A percentile compares a stretch with the other conserved stretches of the same genome.
Conservation (phyloP, 2,113 vertebrate genomes). For the Odontesthes bonariensis region DNA sequence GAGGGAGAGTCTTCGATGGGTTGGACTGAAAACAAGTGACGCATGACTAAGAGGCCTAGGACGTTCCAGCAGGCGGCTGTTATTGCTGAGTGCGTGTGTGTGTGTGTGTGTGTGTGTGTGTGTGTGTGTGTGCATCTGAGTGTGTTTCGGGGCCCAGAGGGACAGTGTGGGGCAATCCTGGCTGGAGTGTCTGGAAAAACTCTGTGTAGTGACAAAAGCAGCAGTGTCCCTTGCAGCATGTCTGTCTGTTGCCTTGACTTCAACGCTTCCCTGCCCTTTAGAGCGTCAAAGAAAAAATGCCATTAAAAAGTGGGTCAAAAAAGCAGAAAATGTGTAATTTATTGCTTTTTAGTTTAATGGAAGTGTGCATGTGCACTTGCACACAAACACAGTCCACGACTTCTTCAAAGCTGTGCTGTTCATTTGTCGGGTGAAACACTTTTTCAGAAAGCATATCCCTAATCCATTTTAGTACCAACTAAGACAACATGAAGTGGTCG, state of each 20-base stretch:
- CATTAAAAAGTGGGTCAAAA: not conserved
- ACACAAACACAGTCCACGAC: not conserved
- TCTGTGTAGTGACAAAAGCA: conserved; percentile 67
- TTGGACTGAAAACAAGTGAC: conserved; percentile 77
- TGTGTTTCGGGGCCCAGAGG: conserved; percentile 57
- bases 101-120: conserved; percentile 41
- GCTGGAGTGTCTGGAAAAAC: conserved; percentile 67
- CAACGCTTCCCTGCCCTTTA: conserved; percentile 25
- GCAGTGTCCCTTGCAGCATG: conserved; percentile 61
- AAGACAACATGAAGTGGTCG: conserved; percentile 16
- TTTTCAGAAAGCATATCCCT: not conserved
- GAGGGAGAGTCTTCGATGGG: conserved; percentile 67
- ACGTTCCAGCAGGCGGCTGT: conserved; percentile 74
- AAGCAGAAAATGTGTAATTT: conserved; percentile 1
- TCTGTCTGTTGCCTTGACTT: conserved; percentile 64
- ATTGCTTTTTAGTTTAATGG: not conserved
- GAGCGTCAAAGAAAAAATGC: conserved; percentile 4
- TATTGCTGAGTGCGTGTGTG: conserved; percentile 60
- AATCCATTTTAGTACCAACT: conserved; percentile 13
- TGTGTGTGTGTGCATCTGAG: conserved; percentile 39
- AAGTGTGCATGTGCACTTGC: not conserved
- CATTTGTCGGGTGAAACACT: not conserved
- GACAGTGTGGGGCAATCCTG: conserved; percentile 66
- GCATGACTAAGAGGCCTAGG: conserved; percentile 78
- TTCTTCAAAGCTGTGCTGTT: not conserved